Evolutionary conservation across 2,888 invertebrate genomes (phyloP).

Genomic region (Thera obeliscata): DNA sequence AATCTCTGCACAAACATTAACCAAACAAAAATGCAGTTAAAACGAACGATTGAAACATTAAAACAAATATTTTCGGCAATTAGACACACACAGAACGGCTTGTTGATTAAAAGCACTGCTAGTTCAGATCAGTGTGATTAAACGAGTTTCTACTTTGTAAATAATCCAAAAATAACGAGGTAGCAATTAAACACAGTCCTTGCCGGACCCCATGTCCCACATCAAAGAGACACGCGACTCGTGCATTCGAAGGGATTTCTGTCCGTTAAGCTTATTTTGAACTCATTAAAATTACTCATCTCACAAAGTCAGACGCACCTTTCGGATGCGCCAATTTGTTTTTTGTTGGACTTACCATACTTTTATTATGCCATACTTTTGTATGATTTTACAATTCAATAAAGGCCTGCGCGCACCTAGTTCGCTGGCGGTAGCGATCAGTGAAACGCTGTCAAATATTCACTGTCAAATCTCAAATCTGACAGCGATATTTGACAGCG

Average conservation of each 20-base stretch:
- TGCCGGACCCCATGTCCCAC: constrained; percentile 56
- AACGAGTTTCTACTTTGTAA: constrained; percentile 57
- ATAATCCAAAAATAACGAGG: constrained; percentile 84
- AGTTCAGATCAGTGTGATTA: constrained; percentile 36
- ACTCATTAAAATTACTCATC: constrained; percentile 25
- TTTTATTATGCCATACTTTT: not conserved
- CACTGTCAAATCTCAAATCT: too few relatives aligned
- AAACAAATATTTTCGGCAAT: constrained; percentile 54
- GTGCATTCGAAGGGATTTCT: constrained; percentile 57
- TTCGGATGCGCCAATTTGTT: not conserved
- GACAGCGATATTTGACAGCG: too few relatives aligned
- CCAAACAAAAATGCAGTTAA: constrained; percentile 37
- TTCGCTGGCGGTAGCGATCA: too few relatives aligned
- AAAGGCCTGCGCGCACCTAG: too few relatives aligned
- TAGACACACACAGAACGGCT: constrained; percentile 51
- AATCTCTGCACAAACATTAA: constrained; percentile 6
- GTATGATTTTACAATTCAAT: too few relatives aligned
- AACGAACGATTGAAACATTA: constrained; percentile 51
- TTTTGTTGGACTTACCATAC: not conserved
- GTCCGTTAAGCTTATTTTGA: constrained; percentile 14
- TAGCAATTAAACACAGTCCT: constrained; percentile 80
- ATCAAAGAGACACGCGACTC: constrained; percentile 68
- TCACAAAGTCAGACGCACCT: not conserved
- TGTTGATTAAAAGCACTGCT: constrained; percentile 29
- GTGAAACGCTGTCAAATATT: too few relatives aligned